Evolutionary conservation across 2,888 invertebrate genomes (phyloP), one percentile per base, ranked within the genome.

Genomic region (Incurvaria masculella): DNA sequence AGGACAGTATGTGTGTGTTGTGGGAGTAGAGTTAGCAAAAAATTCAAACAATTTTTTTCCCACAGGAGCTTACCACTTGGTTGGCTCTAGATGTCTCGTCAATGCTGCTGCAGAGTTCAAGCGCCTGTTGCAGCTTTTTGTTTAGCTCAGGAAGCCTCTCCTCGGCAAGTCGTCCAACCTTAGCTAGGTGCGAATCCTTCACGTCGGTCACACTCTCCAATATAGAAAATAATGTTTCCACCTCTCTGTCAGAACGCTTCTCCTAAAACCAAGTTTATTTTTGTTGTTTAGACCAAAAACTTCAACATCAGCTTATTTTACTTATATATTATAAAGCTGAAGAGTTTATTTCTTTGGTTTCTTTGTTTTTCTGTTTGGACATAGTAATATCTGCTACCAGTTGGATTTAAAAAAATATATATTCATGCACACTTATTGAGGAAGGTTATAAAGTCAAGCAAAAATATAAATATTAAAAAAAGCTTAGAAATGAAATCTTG

Each of bases 131-230:
- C 40, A 91, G 68, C 60, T 88, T 86, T 48, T 83, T 83, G 60
- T 80, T 81, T 26, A 88, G 64, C 46, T 82, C 79, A 3, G 85
- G 82, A 45, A 89, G 65, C 56, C 83, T 81, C 49, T 73, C 70
- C 61, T 84, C 81, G 39, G 83, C 82, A 50, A 81, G 69, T 53
- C 83, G 81, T 51, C 82, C 81, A n/a, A 87, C 82, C 56, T 83
- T 83, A 33, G 86, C 86, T 5, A 89, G 75, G 62, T 90, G 84
- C 49, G 83, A 85, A 60, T 90, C 88, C 62, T 86, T 88, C 19
- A 93, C 81, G 55, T 92, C 90, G 1, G 88, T 88, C 11, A 89
- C 79, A 57, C 85, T 84, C 66, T 92, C 90, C 38, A 91, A 79
- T 46, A 89, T 83, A 55, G 84, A 81, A 67, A 93, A 91, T 49